Evolutionary conservation across 2,888 invertebrate species (phyloP), one percentile per base, ranked within the genome.

Genomic region (Mycalesis mineus): DNA sequence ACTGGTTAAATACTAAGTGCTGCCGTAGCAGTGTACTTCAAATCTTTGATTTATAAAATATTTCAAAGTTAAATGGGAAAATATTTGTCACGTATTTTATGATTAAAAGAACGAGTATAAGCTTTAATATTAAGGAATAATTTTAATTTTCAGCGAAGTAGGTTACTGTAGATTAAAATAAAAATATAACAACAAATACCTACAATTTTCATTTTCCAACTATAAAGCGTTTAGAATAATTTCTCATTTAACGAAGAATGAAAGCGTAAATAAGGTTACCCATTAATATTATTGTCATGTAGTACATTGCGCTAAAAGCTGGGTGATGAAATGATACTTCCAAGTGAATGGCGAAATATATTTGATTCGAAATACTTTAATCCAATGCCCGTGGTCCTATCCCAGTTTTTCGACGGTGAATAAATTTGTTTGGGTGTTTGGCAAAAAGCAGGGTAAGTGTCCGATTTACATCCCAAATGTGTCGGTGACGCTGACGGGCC

Each of bases 391-490:
- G n/a, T n/a, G n/a, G n/a, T n/a, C n/a, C n/a, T 22, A 22, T 22
- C 64, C 65, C 67, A 67, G 70, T 74, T 75, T 77, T 74, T 77
- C 74, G 71, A 54, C 74, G 68, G 77, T 72, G 85, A 78, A 84
- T 83, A 84, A 84, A 83, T 85, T 82, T 83, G 83, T 83, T 77
- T 80, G 74, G 77, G 73, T 79, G 75, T 79, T 79, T 78, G 77
- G 76, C 74, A 84, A 85, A 85, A 84, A 84, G 73, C 70, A 75
- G 81, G 78, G 77, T 83, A 84, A 83, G 78, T 79, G 77, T 66
- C 67, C 73, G 73, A 85, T 85, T 84, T 84, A 80, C 85, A 85
- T 84, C 72, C 73, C 72, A 77, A 82, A 80, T 75, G 75, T 68
- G 74, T 62, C 68, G 68, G 63, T 68, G 67, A 66, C 66, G 70